phyloP scores from a whole-genome alignment of 2,888 invertebrate genomes.

The Rhagophthalmus giganteus region DNA sequence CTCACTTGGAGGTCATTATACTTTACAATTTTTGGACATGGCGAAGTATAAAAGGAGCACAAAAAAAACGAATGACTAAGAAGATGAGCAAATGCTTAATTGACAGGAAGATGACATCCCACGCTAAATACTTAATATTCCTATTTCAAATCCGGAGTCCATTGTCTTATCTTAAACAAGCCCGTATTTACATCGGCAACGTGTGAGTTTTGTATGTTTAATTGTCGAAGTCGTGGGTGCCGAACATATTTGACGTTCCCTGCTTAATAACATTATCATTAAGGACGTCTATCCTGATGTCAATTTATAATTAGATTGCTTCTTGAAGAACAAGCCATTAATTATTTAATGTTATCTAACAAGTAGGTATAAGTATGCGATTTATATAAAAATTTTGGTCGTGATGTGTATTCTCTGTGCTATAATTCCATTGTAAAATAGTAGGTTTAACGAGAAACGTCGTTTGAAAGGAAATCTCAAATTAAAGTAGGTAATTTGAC shows the following conservation, averaged over 20 bases:
- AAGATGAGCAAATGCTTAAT: slow-evolving; percentile 19
- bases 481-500: too few relatives aligned
- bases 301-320: too few relatives aligned
- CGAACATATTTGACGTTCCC: slow-evolving; percentile 5
- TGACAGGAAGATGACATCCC: slow-evolving; percentile 38
- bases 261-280: too few relatives aligned
- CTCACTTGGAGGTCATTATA: neutral
- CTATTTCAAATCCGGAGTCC: slow-evolving; percentile 7
- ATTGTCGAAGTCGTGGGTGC: slow-evolving; percentile 1
- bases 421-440: too few relatives aligned
- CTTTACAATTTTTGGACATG: neutral
- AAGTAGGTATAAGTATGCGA: too few relatives aligned
- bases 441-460: too few relatives aligned
- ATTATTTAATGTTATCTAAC: too few relatives aligned
- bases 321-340: too few relatives aligned
- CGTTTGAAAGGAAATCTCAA: too few relatives aligned
- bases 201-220: slow-evolving; percentile 10
- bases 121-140: slow-evolving; percentile 25
- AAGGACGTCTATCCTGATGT: too few relatives aligned
- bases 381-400: too few relatives aligned
- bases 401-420: too few relatives aligned
- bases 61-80: neutral
- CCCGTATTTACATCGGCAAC: slow-evolving; percentile 6
- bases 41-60: neutral
- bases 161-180: slow-evolving; percentile 13